Evolutionary conservation across 2,888 invertebrate species (phyloP).

Genomic region (Argyresthia albistria): DNA sequence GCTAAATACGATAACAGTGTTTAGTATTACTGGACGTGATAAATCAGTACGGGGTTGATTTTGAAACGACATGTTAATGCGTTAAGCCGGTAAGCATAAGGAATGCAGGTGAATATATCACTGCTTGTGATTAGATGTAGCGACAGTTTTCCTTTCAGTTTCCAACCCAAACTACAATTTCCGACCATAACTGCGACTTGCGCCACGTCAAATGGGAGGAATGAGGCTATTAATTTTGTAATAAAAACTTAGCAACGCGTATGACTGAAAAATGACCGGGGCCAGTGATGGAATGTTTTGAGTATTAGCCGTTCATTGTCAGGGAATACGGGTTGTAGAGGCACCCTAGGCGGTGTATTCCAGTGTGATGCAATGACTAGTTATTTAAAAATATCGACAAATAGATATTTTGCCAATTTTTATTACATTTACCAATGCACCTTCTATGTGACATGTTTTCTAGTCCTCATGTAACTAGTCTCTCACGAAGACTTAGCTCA

Average conservation of each 20-base stretch:
- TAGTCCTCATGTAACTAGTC: no score
- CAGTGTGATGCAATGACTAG: no score
- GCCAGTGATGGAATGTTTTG: conserved; percentile 6
- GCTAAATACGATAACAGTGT: neutral
- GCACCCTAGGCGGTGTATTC: neutral
- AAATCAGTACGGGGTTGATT: neutral
- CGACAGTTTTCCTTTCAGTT: no score
- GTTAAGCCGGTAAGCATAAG: no score
- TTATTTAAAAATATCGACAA: no score
- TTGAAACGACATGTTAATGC: no score
- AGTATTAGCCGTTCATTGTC: conserved; percentile 9
- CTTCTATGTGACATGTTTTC: no score
- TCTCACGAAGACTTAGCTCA: no score
- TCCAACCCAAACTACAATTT: no score
- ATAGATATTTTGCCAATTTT: no score
- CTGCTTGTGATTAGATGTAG: neutral
- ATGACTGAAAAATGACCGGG: conserved; percentile 6
- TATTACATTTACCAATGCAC: no score
- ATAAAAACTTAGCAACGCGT: neutral
- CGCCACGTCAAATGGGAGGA: neutral
- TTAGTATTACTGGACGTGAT: neutral
- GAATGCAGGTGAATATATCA: no score
- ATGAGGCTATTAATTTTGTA: neutral
- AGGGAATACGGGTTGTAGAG: conserved; percentile 5
- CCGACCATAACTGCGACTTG: neutral